Base-by-base conservation (phyloP, 2,888 invertebrate species). In the Cryptus armator region DNA sequence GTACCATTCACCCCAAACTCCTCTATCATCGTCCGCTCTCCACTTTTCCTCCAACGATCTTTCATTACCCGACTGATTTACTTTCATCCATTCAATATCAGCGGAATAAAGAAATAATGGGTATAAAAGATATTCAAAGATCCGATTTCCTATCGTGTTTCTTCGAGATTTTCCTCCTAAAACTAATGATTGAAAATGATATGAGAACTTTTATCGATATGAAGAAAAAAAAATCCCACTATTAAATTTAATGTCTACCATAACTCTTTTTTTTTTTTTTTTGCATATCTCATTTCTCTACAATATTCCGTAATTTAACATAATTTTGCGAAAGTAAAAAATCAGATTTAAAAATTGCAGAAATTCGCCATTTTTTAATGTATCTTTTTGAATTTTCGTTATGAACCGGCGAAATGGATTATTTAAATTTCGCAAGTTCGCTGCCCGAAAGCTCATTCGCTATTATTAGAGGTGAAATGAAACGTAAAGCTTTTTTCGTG, bases 71-170 rank as follows among this genome's bases (percentile, higher is more conserved):
- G 16, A 74, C 74, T 62, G 62, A 62, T 32, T 29, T 74, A 62
- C 74, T 62, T 74, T 62, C 5, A 3, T 12, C 16, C 59, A 62
- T 74, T 46, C 62, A 62, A 24, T 46, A 62, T 48, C 51, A 56
- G 32, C n/a, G 19, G 29, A 46, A 74, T 29, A 10, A 56, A n/a
- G n/a, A 62, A 59, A 74, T 74, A 74, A 74, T 62, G 62, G 46
- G 62, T 46, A 62, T 44, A 46, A 53, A n/a, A 74, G 74, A 74
- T 74, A 44, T n/a, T 62, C 62, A 44, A 56, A 19, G 62, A 74
- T 44, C 29, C 4, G 29, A 72, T 72, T 56, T 59, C 59, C 43
- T 46, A 46, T 62, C 29, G n/a, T 16, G 46, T 48, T 46, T 29
- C 62, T n/a, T 16, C 19, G 24, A 3, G 14, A 59, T n/a, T 3